A percentile compares a stretch with the other conserved stretches of the same genome.
Conservation (phyloP, 2,797 vertebrate species). For the Hafferia zeledoni region DNA sequence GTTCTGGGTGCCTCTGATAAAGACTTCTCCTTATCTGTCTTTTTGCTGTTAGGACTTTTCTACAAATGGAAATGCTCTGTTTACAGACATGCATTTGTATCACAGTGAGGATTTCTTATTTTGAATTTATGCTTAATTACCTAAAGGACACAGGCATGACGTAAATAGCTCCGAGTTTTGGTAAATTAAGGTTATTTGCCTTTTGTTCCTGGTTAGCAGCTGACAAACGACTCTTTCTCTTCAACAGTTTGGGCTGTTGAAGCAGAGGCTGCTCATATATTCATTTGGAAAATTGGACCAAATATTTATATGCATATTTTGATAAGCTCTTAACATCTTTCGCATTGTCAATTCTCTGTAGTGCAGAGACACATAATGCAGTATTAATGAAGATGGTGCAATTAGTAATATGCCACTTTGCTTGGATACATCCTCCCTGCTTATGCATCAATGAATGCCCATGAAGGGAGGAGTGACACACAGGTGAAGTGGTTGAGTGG, state of each 20-base stretch:
- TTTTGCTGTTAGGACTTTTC: neutral
- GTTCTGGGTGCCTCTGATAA: neutral
- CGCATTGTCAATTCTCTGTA: neutral
- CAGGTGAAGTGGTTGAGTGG: neutral
- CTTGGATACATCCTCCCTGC: neutral
- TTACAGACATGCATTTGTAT: neutral
- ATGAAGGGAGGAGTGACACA: neutral
- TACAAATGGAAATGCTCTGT: neutral
- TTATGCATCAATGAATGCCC: neutral
- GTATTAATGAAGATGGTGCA: slow-evolving; percentile 21
- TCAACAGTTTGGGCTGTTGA: neutral
- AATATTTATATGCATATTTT: slow-evolving; percentile 8
- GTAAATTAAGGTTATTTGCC: neutral
- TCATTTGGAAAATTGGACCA: neutral
- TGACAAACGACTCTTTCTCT: neutral
- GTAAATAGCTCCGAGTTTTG: neutral
- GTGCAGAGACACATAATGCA: neutral
- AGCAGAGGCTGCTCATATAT: neutral
- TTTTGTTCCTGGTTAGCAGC: neutral
- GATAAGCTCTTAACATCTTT: neutral
- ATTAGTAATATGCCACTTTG: neutral
- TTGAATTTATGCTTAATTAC: neutral
- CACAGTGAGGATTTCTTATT: neutral
- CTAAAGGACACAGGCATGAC: neutral
- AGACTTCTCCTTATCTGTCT: neutral